Evolutionary conservation across 2,113 vertebrate genomes (phyloP).

Genomic region (Salvelinus fontinalis): DNA sequence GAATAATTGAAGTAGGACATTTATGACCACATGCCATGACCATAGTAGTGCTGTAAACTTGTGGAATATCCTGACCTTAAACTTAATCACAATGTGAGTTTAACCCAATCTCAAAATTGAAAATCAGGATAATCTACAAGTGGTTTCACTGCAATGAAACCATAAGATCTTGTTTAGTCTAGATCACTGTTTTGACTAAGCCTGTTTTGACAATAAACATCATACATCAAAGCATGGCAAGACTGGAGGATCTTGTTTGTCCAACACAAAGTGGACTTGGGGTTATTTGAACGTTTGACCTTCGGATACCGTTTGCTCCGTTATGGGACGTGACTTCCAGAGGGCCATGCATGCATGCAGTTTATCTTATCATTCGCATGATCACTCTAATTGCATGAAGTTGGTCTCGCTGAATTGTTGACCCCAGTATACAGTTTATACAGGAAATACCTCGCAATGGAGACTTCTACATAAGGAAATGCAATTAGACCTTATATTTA

Average conservation of each 20-base stretch:
- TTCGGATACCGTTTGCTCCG: background rate
- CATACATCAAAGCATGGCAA: background rate
- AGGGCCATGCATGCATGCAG: too few species aligned
- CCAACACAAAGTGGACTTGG: background rate
- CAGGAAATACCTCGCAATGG: conserved; percentile 10
- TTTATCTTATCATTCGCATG: background rate
- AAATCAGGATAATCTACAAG: background rate
- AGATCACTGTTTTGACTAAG: background rate
- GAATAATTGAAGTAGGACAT: background rate
- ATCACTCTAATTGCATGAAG: background rate
- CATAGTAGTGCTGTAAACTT: background rate
- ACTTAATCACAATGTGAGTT: background rate
- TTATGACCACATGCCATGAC: background rate
- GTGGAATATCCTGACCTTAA: background rate
- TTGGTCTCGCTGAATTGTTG: background rate
- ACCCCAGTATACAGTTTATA: background rate
- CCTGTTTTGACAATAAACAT: background rate
- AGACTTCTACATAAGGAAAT: conserved; percentile 18
- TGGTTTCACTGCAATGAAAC: background rate
- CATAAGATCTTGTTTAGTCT: background rate
- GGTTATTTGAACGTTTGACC: background rate
- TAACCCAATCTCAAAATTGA: too few species aligned
- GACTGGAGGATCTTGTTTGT: background rate
- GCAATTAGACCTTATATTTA: background rate
- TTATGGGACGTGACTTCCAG: background rate